phyloP scores from a whole-genome alignment of 1,140 invertebrate genomes.

The Heliconius himera region DNA sequence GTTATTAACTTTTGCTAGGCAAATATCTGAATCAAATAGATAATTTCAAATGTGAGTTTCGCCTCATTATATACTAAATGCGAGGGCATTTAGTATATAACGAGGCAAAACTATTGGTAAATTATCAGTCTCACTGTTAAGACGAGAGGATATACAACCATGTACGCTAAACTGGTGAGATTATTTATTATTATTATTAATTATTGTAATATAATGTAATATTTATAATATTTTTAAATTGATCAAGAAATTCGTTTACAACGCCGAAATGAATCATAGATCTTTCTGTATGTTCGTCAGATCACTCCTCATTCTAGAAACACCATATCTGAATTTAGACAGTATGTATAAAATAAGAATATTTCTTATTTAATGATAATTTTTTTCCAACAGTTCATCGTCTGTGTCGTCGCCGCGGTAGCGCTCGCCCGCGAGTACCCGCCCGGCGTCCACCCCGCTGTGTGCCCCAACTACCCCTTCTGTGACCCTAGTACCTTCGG shows the following conservation, averaged over 20 bases:
- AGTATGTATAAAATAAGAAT: too few relatives aligned
- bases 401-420: conserved; percentile 63
- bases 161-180: conserved; percentile 71
- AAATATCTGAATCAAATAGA: conserved; percentile 22
- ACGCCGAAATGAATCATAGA: too few relatives aligned
- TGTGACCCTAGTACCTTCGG: conserved; percentile 74
- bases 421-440: conserved; percentile 77
- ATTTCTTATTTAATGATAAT: too few relatives aligned
- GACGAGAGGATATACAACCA: conserved; percentile 66
- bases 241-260: not conserved
- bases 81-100: conserved; percentile 52
- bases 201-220: not conserved
- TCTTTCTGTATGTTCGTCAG: not conserved
- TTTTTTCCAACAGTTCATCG: conserved; percentile 52
- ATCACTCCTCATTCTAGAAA: not conserved
- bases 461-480: conserved; percentile 82
- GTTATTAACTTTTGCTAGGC: not conserved
- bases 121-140: conserved; percentile 63
- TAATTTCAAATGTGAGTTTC: not conserved
- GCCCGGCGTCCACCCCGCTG: conserved; percentile 78
- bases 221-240: not conserved
- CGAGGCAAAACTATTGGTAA: conserved; percentile 10
- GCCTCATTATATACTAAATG: too few relatives aligned
- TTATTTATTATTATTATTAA: conserved; percentile 26
- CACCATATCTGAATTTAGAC: too few relatives aligned